Evolutionary conservation across 2,888 invertebrate species (phyloP), one percentile per base, ranked within the genome.

Genomic region (Mycogona germanica): DNA sequence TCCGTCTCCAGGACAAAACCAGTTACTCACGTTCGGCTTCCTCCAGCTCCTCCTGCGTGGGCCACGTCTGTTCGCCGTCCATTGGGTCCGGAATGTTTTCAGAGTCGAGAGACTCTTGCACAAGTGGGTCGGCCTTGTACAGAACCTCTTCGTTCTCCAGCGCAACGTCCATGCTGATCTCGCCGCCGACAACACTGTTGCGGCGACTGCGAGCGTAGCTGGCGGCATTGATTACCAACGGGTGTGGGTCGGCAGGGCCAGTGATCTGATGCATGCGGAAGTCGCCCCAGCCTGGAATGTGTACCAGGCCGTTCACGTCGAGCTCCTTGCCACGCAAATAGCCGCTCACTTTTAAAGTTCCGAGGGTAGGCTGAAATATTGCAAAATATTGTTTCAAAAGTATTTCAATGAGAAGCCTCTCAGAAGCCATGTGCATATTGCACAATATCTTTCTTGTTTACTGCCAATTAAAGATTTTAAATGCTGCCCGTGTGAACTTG

Each of bases 61-160:
- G 95, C 91, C 92, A 95, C 1, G 93, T 95, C 71, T 96, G 96
- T 68, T 96, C 96, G 1, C 84, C 89, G 67, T 91, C 87, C 88
- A 95, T 86, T 5, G 83, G 83, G 73, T 95, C 88, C 1, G 84
- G 83, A 51, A 81, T 72, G 70, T 87, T 86, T 73, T 92, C 93
- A 26, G 78, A 75, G 55, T 80, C 76, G 37, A 95, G 73, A 51
- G 81, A 78, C 64, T 82, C 83, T 71, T 76, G 69, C 6, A 55
- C 26, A 14, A 35, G 2, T 7, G 59, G 58, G 50, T 64, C 58
- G 6, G 66, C 61, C 53, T 50, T 57, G 21, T 65, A 65, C 50
- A 68, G 53, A 12, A 66, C 53, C 35, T 53, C 55, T 1, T 59
- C 56, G 7, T 56, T 60, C 26, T 58, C 58, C 2, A 57, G 56